These are phyloP conservation scores for Tubulanus polymorphus DNA, from an alignment of 2,888 invertebrate genomes.

Conservation along the genomic window DNA sequence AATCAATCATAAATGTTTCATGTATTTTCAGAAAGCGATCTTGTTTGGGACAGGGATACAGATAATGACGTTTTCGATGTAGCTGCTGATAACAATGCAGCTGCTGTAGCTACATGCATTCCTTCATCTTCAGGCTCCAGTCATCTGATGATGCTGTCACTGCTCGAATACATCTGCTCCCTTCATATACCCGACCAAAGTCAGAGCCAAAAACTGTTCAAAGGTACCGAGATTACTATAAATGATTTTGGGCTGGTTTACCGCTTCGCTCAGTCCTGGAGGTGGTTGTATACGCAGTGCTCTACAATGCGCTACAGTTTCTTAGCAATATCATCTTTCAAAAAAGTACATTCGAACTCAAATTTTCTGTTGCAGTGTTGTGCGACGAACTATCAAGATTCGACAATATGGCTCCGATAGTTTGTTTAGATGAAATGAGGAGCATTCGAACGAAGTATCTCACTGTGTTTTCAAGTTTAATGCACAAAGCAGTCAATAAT, in stretches of 20 bases:
- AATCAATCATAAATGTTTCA: too few relatives aligned
- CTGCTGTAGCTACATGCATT: too few relatives aligned
- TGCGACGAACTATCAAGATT: constrained; percentile 34
- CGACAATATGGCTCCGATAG: constrained; percentile 36
- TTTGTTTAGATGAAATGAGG: constrained; percentile 39
- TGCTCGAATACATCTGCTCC: constrained; percentile 41
- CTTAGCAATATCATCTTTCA: neutral
- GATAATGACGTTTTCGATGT: too few relatives aligned
- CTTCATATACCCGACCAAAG: constrained; percentile 32
- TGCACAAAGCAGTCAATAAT: constrained; percentile 29
- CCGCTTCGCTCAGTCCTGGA: neutral
- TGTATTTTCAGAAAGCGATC: too few relatives aligned
- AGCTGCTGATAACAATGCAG: too few relatives aligned
- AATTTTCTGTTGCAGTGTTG: constrained; percentile 28
- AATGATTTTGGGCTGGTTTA: neutral
- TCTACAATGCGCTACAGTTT: too few relatives aligned
- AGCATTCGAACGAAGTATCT: constrained; percentile 33
- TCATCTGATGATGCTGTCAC: constrained; percentile 40
- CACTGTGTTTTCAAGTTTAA: constrained; percentile 29
- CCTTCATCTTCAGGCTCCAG: too few relatives aligned
- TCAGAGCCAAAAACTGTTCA: constrained; percentile 35
- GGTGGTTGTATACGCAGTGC: neutral
- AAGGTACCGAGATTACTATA: constrained; percentile 26
- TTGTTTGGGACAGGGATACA: too few relatives aligned
- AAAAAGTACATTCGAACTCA: neutral